phyloP scores from a whole-genome alignment of 1,140 invertebrate species.

The Diabrotica virgifera region DNA sequence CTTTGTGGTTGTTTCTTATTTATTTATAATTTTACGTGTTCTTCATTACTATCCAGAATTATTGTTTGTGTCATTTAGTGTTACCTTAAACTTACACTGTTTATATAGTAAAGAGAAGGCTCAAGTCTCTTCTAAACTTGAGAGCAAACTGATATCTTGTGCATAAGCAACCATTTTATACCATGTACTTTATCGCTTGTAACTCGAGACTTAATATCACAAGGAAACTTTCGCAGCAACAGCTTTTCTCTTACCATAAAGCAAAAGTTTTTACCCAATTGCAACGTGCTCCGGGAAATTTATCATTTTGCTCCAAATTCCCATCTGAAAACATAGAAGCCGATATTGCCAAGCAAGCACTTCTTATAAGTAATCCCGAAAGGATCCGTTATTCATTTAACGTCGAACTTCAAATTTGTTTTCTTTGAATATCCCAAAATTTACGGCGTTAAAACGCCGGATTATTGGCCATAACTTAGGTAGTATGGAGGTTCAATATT shows the following conservation, averaged over 20 bases:
- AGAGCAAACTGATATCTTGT: too few relatives aligned
- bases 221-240: not conserved
- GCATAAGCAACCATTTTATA: too few relatives aligned
- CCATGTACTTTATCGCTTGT: too few relatives aligned
- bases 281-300: not conserved
- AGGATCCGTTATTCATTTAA: conserved; percentile 13
- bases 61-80: too few relatives aligned
- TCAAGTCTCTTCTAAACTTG: too few relatives aligned
- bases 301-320: conserved; percentile 8
- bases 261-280: not conserved
- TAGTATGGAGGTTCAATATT: conserved; percentile 9
- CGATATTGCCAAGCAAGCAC: conserved; percentile 11
- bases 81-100: too few relatives aligned
- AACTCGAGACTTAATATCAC: too few relatives aligned
- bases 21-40: too few relatives aligned
- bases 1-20: too few relatives aligned
- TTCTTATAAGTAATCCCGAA: conserved; percentile 6
- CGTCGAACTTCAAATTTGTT: conserved; percentile 21
- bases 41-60: too few relatives aligned
- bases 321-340: conserved; percentile 10
- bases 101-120: too few relatives aligned
- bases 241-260: not conserved
- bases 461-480: conserved; percentile 19
- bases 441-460: conserved; percentile 16
- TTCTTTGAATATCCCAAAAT: conserved; percentile 16